phyloP scores from a whole-genome alignment of 2,888 invertebrate species.

The Agrilus biguttatus region DNA sequence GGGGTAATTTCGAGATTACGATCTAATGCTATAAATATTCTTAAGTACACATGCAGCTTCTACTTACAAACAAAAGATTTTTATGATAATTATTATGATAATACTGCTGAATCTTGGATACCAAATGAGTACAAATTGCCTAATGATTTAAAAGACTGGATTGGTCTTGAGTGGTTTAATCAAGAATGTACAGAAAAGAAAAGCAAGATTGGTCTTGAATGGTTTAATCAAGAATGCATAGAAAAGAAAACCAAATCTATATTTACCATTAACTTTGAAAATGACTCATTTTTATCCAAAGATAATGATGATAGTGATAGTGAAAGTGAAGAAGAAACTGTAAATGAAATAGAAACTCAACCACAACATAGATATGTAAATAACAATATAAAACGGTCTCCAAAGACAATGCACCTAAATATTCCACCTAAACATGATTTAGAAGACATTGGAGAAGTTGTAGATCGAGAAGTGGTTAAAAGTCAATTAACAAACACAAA shows the following conservation, averaged over 20 bases:
- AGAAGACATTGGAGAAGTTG: conserved; percentile 9
- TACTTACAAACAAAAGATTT: conserved; percentile 27
- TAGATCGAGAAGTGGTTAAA: neutral
- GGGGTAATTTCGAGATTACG: conserved; percentile 33
- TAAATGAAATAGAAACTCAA: conserved; percentile 1
- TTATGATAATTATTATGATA: conserved; percentile 18
- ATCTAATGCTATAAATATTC: conserved; percentile 23
- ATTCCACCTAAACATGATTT: conserved; percentile 1
- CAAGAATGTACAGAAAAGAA: conserved; percentile 8
- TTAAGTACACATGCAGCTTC: conserved; percentile 28
- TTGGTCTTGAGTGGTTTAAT: conserved; percentile 28
- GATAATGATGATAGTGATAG: conserved; percentile 4
- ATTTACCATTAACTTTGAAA: neutral
- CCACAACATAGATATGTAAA: neutral
- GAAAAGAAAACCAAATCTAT: neutral
- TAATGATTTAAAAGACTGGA: conserved; percentile 28
- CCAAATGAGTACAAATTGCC: conserved; percentile 28
- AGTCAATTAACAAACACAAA: neutral
- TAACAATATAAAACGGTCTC: neutral
- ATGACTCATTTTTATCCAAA: neutral
- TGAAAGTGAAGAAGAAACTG: conserved; percentile 3
- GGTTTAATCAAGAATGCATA: conserved; percentile 21
- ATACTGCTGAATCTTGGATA: conserved; percentile 26
- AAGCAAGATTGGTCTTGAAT: conserved; percentile 26
- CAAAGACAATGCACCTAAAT: neutral